Conservation (phyloP, 2,113 vertebrate genomes). For the Podarcis muralis region DNA sequence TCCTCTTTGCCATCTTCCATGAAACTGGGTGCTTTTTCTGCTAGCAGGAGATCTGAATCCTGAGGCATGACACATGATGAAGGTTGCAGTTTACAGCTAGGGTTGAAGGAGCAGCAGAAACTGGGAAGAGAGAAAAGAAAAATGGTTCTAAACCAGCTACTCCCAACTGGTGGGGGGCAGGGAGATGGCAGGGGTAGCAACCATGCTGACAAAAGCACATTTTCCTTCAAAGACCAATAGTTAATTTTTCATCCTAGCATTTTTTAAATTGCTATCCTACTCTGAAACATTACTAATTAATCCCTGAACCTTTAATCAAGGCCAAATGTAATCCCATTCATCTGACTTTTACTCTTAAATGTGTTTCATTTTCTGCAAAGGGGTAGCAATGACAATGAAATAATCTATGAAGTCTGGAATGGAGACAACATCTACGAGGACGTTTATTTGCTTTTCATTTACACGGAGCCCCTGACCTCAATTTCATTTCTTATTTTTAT, state of each 20-base stretch:
- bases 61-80: too few relatives aligned
- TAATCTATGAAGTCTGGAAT: not conserved
- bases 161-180: not conserved
- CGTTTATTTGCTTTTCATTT: constrained; percentile 46
- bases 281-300: not conserved
- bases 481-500: constrained; percentile 64
- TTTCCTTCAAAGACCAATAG: not conserved
- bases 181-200: not conserved
- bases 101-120: too few relatives aligned
- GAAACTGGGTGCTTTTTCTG: too few relatives aligned
- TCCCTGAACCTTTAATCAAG: not conserved
- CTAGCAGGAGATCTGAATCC: too few relatives aligned
- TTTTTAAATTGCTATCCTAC: not conserved
- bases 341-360: not conserved
- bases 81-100: too few relatives aligned
- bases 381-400: not conserved
- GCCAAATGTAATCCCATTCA: not conserved
- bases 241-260: not conserved
- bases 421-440: not conserved
- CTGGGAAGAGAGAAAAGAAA: too few relatives aligned
- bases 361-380: not conserved
- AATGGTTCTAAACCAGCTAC: too few relatives aligned
- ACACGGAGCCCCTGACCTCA: constrained; percentile 45
- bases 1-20: too few relatives aligned
- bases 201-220: not conserved